Conservation (phyloP, 2,888 invertebrate species). For the Didymodactylos carnosus region DNA sequence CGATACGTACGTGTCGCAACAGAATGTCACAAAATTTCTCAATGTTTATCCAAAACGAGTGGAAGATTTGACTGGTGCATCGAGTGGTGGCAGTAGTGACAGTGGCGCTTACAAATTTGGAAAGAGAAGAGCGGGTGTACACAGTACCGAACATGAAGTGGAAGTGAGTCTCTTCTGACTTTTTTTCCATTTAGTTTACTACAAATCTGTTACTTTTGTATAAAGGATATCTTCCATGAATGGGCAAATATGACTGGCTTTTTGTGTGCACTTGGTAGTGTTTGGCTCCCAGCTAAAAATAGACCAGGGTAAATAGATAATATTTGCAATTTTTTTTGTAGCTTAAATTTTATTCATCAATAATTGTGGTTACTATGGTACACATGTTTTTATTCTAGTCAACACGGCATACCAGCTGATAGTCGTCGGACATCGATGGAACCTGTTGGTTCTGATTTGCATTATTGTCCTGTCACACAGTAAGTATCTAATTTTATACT, state of each 20-base stretch:
- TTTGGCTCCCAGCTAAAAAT: constrained; percentile 58
- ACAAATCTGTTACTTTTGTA: constrained; percentile 41
- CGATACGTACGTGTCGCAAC: constrained; percentile 72
- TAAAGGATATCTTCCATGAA: constrained; percentile 78
- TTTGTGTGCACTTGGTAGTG: constrained; percentile 77
- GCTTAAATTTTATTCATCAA: neutral
- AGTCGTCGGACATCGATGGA: constrained; percentile 22
- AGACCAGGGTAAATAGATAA: neutral
- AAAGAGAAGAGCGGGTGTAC: constrained; percentile 69
- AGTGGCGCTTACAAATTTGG: constrained; percentile 33
- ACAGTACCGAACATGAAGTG: constrained; percentile 69
- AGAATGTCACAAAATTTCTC: constrained; percentile 57
- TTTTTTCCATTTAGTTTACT: neutral
- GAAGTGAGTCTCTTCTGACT: constrained; percentile 43
- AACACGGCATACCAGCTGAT: constrained; percentile 11
- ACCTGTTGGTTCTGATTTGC: constrained; percentile 39
- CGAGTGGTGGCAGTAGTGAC: constrained; percentile 49
- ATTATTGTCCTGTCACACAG: constrained; percentile 88
- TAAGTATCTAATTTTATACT: constrained; percentile 60
- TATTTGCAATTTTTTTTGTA: too few species aligned
- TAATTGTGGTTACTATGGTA: too few species aligned
- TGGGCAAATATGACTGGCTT: constrained; percentile 99
- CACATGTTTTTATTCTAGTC: too few species aligned
- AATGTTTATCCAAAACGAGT: constrained; percentile 55
- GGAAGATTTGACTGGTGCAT: constrained; percentile 53